A percentile compares a stretch with the other conserved stretches of the same genome.
These are phyloP conservation scores for Unio delphinus DNA, from an alignment of 2,888 invertebrate species.

Conservation along the genomic window DNA sequence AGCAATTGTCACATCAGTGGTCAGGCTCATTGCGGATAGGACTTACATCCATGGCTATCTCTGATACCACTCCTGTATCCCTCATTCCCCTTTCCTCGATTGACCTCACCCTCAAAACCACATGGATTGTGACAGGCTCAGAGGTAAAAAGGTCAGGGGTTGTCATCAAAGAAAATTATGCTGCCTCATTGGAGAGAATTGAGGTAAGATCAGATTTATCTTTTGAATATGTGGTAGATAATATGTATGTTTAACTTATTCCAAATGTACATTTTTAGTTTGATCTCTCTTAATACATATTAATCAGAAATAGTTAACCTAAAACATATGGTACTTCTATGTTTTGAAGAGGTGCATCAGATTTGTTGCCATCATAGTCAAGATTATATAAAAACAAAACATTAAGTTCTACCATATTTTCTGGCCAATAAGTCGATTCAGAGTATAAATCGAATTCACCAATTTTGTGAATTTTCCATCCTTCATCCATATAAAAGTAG, in stretches of 20 bases:
- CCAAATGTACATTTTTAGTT: not conserved
- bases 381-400: too few species aligned
- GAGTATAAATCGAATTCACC: too few species aligned
- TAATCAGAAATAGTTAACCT: not conserved
- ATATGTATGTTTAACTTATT: not conserved
- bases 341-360: not conserved
- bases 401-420: too few species aligned
- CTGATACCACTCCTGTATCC: conserved; percentile 76
- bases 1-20: conserved; percentile 92
- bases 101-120: conserved; percentile 63
- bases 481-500: too few species aligned
- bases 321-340: not conserved
- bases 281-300: not conserved
- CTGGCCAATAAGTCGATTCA: too few species aligned
- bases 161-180: conserved; percentile 80
- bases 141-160: conserved; percentile 81
- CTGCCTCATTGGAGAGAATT: conserved; percentile 85
- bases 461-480: too few species aligned
- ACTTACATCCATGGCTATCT: conserved; percentile 83
- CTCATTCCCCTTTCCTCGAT: conserved; percentile 63
- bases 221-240: not conserved
- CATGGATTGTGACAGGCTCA: conserved; percentile 75
- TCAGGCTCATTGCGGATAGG: conserved; percentile 93
- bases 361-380: not conserved
- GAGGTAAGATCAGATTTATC: conserved; percentile 71